phyloP scores from a whole-genome alignment of 1,140 invertebrate genomes.

The Zaprionus africanus region DNA sequence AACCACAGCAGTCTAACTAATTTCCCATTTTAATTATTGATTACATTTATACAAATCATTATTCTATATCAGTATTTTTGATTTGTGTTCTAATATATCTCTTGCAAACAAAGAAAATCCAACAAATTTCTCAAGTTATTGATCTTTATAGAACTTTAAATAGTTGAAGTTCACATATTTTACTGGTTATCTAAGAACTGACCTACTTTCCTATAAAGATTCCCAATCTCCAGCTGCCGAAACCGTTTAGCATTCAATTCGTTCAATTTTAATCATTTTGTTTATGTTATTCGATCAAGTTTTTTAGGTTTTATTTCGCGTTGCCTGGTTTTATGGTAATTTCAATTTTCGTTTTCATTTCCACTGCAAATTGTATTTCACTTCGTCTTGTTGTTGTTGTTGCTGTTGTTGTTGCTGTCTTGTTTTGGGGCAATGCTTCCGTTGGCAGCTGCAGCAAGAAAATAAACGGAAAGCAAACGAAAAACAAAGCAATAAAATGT shows the following conservation, averaged over 20 bases:
- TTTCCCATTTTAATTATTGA: not conserved
- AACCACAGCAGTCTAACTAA: too few relatives aligned
- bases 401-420: conserved; percentile 42
- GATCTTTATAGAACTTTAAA: too few relatives aligned
- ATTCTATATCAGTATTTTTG: not conserved
- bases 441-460: conserved; percentile 17
- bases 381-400: conserved; percentile 41
- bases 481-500: conserved; percentile 71
- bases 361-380: conserved; percentile 60
- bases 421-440: conserved; percentile 34
- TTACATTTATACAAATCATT: not conserved
- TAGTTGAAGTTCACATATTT: too few relatives aligned
- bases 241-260: conserved; percentile 6
- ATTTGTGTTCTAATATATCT: not conserved
- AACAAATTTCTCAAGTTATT: too few relatives aligned
- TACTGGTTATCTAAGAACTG: too few relatives aligned
- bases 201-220: not conserved
- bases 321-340: conserved; percentile 46
- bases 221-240: not conserved
- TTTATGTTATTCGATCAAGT: conserved; percentile 1
- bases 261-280: conserved; percentile 5
- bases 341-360: conserved; percentile 64
- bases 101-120: too few relatives aligned
- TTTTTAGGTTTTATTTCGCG: conserved; percentile 22
- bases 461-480: conserved; percentile 27